phyloP scores from a whole-genome alignment of 1,140 invertebrate genomes.

The Papilio polyxenes region DNA sequence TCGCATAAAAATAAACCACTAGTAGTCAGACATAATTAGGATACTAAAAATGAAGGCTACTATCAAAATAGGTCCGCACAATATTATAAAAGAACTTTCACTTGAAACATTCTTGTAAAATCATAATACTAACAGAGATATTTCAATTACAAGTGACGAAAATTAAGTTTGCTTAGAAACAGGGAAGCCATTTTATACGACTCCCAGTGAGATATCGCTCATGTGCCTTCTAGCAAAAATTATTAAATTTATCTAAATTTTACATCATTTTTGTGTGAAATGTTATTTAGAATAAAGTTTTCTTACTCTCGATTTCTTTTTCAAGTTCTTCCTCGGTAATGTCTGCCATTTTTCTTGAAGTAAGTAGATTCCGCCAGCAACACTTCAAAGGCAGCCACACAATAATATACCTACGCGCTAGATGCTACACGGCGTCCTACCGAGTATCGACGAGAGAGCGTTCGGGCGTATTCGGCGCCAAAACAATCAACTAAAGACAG shows the following conservation, averaged over 20 bases:
- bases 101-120: slow-evolving; percentile 66
- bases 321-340: slow-evolving; percentile 85
- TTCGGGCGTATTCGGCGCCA: slow-evolving; percentile 53
- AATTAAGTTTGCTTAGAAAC: slow-evolving; percentile 61
- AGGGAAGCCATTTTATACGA: slow-evolving; percentile 70
- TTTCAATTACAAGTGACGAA: slow-evolving; percentile 59
- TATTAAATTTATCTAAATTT: slow-evolving; percentile 32
- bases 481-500: slow-evolving; percentile 36
- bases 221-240: slow-evolving; percentile 24
- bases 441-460: slow-evolving; percentile 60
- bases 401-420: slow-evolving; percentile 78
- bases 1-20: slow-evolving; percentile 76
- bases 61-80: slow-evolving; percentile 53
- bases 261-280: slow-evolving; percentile 1
- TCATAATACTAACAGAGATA: slow-evolving; percentile 71
- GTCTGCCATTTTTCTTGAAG: slow-evolving; percentile 82
- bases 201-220: slow-evolving; percentile 43
- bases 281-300: slow-evolving; percentile 41
- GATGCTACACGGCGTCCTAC: slow-evolving; percentile 72
- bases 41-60: slow-evolving; percentile 48
- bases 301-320: slow-evolving; percentile 87
- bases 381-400: slow-evolving; percentile 64
- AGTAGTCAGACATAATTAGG: slow-evolving; percentile 60
- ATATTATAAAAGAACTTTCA: slow-evolving; percentile 64
- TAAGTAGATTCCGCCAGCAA: slow-evolving; percentile 60